Evolutionary conservation across 2,113 vertebrate genomes (phyloP), one percentile per base, ranked within the genome.

Genomic region (Engraulis encrasicolus): DNA sequence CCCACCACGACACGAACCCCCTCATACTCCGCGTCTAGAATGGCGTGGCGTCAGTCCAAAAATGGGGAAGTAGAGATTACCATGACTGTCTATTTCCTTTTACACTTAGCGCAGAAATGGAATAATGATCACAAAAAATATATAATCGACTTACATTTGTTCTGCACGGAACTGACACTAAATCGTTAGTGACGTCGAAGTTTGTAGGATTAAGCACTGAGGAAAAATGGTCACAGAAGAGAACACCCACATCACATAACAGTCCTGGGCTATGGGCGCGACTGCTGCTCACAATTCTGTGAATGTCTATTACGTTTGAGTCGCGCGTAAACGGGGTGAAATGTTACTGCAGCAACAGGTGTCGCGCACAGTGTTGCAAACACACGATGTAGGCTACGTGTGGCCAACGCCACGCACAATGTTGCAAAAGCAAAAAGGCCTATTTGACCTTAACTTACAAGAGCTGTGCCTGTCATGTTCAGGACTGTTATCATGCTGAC

Each of bases 1-100:
- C 14, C 1, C 27, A 6, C 58, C 1, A 11, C 9, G 9, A 34
- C 11, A 71, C 15, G 18, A 71, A 71, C 15, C 12, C 27, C 31
- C 66, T 34, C 15, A n/a, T 74, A 74, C 34, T 71, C 61, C 61
- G 23, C 61, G 61, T 31, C 27, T 34, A 74, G 23, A 74, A 74
- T 34, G 66, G 66, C 66, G 66, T 34, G 66, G 66, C 66, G 66
- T 34, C 66, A 74, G 66, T 34, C 27, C 31, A 74, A 74, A 74
- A 74, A 34, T 14, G 31, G 31, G 66, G 66, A 74, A 74, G 66
- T 74, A 34, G 23, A 11, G 12, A 34, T 3, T 31, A 34, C 17
- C 11, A 9, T 27, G 27, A 23, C 40, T 45, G 9, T 9, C 40
- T 45, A 45, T 45, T 45, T 31, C 7, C n/a, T 31, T 66, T 66